Evolutionary conservation across 2,113 vertebrate genomes (phyloP), one percentile per base, ranked within the genome.

Genomic region (Cyanistes caeruleus): DNA sequence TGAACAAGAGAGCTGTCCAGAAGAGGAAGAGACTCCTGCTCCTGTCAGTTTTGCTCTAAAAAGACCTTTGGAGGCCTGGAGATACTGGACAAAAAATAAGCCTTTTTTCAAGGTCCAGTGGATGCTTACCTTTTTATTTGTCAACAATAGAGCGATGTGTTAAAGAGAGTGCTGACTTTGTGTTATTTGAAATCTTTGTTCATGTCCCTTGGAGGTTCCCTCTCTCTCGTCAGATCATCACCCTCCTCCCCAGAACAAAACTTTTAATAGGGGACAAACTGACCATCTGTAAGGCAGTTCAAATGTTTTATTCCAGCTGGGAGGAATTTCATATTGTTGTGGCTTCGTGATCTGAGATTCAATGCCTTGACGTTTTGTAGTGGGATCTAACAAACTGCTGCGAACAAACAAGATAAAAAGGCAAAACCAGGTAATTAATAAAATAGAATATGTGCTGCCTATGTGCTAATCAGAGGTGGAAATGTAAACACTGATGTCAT

Each of bases 131-230:
- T 51, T 67, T 91, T 62, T 28, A 30, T 87, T 84, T 86, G 28
- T 60, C n/a, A 18, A 12, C n/a, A 53, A 3, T 8, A 49, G 16
- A 87, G 9, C 9, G 1, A 24, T 0, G 3, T 49, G 8, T 27
- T 78, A 39, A 82, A 84, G 14, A 37, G 15, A 55, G 3, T n/a
- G 41, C 11, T 74, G 62, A 60, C 17, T 53, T 58, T 22, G 58
- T 65, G 58, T 31, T 87, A 53, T 73, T 14, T 65, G 22, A 65
- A 89, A 28, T 58, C 11, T 81, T 74, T 78, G 13, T 74, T 78
- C 25, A 5, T 33, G 15, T 84, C 28, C 28, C 62, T 84, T 49
- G 19, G 37, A 87, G 13, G 3, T 70, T 87, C 35, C 82, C 20
- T 16, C 1, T 16, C 1, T 14, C 43, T 77, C 0, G 1, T 70